phyloP scores from a whole-genome alignment of 1,140 invertebrate genomes.

The Ceratitis capitata region DNA sequence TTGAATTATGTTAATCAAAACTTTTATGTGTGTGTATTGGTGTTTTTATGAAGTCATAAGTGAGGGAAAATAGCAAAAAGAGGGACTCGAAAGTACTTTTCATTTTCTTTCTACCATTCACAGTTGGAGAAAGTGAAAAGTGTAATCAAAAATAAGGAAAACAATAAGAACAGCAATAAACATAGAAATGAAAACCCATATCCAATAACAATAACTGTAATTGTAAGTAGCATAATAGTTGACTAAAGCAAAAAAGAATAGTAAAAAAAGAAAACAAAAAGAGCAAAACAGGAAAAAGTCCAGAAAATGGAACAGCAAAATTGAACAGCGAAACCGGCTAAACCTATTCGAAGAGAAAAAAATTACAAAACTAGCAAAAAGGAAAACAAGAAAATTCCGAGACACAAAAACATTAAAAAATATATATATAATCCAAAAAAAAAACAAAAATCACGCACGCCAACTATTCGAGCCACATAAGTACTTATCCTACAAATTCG shows the following conservation, averaged over 20 bases:
- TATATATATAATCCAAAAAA: too few species aligned
- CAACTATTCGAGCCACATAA: background rate
- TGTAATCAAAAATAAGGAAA: background rate
- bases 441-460: background rate
- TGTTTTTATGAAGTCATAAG: background rate
- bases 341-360: background rate
- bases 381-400: background rate
- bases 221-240: background rate
- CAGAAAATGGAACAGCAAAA: background rate
- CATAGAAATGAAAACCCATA: background rate
- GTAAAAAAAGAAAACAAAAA: background rate
- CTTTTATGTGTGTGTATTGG: background rate
- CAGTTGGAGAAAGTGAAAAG: background rate
- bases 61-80: background rate
- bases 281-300: background rate
- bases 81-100: background rate
- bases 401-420: too few species aligned
- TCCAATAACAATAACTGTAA: background rate
- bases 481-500: background rate
- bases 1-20: background rate
- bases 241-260: background rate
- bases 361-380: background rate
- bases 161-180: background rate
- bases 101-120: background rate
- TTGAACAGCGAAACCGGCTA: background rate